Base-by-base conservation (phyloP, 2,113 vertebrate genomes). In the Erythrolamprus reginae region DNA sequence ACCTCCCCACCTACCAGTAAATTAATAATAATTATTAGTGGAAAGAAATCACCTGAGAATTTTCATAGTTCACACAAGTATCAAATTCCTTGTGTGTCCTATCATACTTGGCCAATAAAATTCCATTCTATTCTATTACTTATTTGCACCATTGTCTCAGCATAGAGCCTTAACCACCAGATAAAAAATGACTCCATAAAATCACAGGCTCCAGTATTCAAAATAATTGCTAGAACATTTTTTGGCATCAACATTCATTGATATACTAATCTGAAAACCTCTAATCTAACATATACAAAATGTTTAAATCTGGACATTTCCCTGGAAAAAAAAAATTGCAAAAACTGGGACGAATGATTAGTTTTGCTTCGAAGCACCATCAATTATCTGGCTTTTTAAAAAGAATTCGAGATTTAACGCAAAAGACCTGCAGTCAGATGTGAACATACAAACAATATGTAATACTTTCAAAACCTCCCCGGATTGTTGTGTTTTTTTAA, bases 381-480 rank as follows among this genome's bases (percentile, higher is more conserved):
- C 87, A 86, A 52, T 48, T 88, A 24, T 61, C 52, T 88, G 91
- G 56, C 94, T 82, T 86, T 61, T 56, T 23, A n/a, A n/a, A n/a
- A n/a, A 89, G 50, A 55, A 10, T 65, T 1, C 23, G 5, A 77
- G 1, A 48, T 0, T 0, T 3, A 95, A 93, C 24, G 38, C 0
- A 4, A 87, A 58, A 91, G 42, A 77, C 90, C 42, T 91, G 84
- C 90, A 93, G 33, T 52, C 90, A 56, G 48, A 88, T 89, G 42
- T 89, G 82, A 95, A 89, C 6, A 91, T 77, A 48, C 92, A 89
- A 65, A 38, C 45, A 90, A 1, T 10, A 86, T 91, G 65, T 56
- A 92, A 95, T 94, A 28, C 48, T 84, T 24, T 89, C n/a, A 86
- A 89, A 53, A 77, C 77, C 83, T 42, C 87, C 48, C 82, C 12